Evolutionary conservation across 2,113 vertebrate genomes (phyloP), one percentile per base, ranked within the genome.

Genomic region (Ctenodactylus gundi): DNA sequence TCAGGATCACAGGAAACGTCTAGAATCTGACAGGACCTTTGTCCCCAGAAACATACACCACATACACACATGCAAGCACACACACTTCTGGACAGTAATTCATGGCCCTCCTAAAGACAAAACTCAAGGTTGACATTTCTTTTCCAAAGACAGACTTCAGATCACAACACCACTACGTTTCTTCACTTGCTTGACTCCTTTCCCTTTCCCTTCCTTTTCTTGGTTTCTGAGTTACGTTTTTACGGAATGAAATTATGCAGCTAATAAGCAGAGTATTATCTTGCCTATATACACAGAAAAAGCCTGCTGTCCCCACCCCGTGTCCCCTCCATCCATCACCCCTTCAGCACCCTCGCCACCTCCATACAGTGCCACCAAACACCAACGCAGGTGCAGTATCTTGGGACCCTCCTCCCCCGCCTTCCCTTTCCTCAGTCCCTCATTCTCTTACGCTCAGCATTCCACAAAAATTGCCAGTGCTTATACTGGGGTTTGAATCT

Each of bases 101-200:
- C 78, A 21, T 4, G 9, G 31, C n/a, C 9, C 85, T 34, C 60
- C 7, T 82, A 31, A 90, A 53, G 20, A n/a, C 31, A 77, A 78
- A 94, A 57, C 23, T 46, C 67, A 68, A 17, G 23, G 49, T 81
- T 76, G 34, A 82, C 82, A 75, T 25, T 31, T 80, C 44, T 23
- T 34, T 58, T 78, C 20, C 91, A 90, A 76, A 68, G 4, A 70
- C 3, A 55, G 6, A 86, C 23, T 18, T 41, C 25, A 80, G 83
- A 29, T 41, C 78, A 34, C 57, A 41, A 4, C 25, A 44, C 7
- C 14, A 21, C 51, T 67, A 23, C 18, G 27, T 21, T 77, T 70
- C 39, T 91, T 58, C 55, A 27, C 27, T 44, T 31, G 7, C 25
- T 49, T 41, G 9, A 34, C 9, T 75, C 55, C 62, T 80, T 20